Base-by-base conservation (phyloP, 2,888 invertebrate genomes). In the Auanema sp. region DNA sequence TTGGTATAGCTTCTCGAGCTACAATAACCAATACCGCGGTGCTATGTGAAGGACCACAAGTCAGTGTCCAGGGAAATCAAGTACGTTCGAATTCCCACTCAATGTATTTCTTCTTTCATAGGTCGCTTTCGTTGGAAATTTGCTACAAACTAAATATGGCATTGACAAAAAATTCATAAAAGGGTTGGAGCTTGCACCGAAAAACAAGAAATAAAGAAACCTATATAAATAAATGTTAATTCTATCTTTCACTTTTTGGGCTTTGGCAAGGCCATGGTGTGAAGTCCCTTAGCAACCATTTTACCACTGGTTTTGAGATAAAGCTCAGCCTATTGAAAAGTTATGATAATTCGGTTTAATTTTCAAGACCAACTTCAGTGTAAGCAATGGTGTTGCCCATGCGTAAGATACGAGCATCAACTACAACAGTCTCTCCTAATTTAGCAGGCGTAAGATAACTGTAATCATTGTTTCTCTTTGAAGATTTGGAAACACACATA, bases 1-100 rank as follows among this genome's bases (percentile, higher is more conserved):
- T 89, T 66, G 91, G 89, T 14, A 91, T 91, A 57, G 93, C 93
- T 0, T 93, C 93, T 16, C 90, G 93, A 79, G 91, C 92, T 64
- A 90, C 90, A 41, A 89, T 92, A 58, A 90, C 89, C 50, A 58
- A 67, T 42, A 89, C 89, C 69, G 84, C 89, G 18, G 89, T 91
- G 2, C 90, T 90, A 8, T 81, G 79, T 58, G 78, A 79, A 55
- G 82, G 82, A 11, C 78, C 78, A 0, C 80, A 81, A 68, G 66
- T 82, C 21, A 58, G 74, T 2, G 74, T 82, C 8, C 80, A 82
- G 53, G 82, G 82, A 51, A 81, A 81, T 67, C 79, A 81, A 56
- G 79, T 81, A 49, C 58, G 57, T 44, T 71, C 49, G 44, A 63
- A 21, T 47, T 5, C 16, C 16, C 10, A 5, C 16, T 41, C 42